Conservation (phyloP, 2,113 vertebrate species). For the Dissostichus mawsoni region DNA sequence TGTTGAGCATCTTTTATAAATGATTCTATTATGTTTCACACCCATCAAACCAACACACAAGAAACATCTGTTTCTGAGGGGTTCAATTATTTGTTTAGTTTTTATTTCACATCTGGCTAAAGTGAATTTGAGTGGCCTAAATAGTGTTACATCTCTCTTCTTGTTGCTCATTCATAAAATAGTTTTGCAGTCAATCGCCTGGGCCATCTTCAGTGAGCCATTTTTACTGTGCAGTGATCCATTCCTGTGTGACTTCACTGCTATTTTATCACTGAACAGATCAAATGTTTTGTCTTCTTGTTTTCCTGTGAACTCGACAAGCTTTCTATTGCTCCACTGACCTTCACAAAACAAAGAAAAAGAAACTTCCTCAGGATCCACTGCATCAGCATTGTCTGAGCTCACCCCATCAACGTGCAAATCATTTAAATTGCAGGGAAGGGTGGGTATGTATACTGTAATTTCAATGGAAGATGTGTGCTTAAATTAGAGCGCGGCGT, state of each 20-base stretch:
- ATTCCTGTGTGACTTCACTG: background rate
- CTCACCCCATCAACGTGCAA: constrained; percentile 69
- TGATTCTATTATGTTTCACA: background rate
- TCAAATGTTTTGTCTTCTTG: background rate
- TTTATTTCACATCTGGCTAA: constrained; percentile 1
- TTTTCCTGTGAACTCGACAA: background rate
- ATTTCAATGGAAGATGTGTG: constrained; percentile 83
- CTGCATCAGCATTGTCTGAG: constrained; percentile 73
- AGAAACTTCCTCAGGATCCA: constrained; percentile 22
- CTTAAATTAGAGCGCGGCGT: constrained; percentile 83
- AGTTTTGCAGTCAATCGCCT: background rate
- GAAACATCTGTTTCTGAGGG: no score
- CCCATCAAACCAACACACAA: background rate
- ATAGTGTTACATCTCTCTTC: background rate
- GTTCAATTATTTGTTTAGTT: background rate
- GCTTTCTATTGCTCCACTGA: constrained; percentile 5
- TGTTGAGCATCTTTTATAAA: background rate
- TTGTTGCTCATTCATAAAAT: background rate
- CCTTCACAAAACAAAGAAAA: constrained; percentile 51
- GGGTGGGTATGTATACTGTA: constrained; percentile 81
- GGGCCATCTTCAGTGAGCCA: background rate
- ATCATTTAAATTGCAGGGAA: constrained; percentile 84
- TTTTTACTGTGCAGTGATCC: constrained; percentile 2
- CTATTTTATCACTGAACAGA: background rate
- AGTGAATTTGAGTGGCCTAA: background rate